Evolutionary conservation across 2,888 invertebrate genomes (phyloP), one percentile per base, ranked within the genome.

Genomic region (Aleiodes leptofemur): DNA sequence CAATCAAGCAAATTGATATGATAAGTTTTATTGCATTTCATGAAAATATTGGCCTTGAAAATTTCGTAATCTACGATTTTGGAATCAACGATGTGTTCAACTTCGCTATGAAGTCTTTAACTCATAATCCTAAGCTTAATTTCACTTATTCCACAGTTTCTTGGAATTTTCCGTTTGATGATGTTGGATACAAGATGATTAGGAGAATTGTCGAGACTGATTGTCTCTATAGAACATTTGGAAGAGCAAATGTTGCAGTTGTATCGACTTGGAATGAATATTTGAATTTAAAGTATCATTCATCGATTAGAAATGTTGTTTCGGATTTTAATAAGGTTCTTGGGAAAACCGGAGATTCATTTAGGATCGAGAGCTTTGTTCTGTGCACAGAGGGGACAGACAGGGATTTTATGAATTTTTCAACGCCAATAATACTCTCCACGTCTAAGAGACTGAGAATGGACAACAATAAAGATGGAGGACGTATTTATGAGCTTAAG

Each of bases 21-120:
- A 90, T 94, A 70, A 93, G 94, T 83, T 95, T 94, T 83, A 83
- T 95, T 61, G 92, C 93, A 31, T 94, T 92, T 83, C 94, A 95
- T 79, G 91, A 92, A 80, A 90, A 93, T 82, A 91, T 94, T 85
- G 94, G 94, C 1, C 90, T 94, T 2, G 91, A 93, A 81, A 91
- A 92, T 78, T 94, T 94, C 83, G 91, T 94, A 61, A 91, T 94
- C 77, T 95, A 94, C 83, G 92, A 94, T 80, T 92, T 88, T 79
- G 91, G 91, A 74, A 88, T 92, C 50, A 90, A 91, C 1, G 89
- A 90, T 82, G 83, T 85, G 73, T 86, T 92, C 51, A 87, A 90
- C 57, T 87, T 89, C 72, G 89, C 89, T 77, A 81, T 91, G 56
- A 86, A 90, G 0, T 31, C 31, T 6, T 7, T 68, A 29, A 51